Evolutionary conservation across 2,888 invertebrate species (phyloP).

Genomic region (Phyllotreta cruciferae): DNA sequence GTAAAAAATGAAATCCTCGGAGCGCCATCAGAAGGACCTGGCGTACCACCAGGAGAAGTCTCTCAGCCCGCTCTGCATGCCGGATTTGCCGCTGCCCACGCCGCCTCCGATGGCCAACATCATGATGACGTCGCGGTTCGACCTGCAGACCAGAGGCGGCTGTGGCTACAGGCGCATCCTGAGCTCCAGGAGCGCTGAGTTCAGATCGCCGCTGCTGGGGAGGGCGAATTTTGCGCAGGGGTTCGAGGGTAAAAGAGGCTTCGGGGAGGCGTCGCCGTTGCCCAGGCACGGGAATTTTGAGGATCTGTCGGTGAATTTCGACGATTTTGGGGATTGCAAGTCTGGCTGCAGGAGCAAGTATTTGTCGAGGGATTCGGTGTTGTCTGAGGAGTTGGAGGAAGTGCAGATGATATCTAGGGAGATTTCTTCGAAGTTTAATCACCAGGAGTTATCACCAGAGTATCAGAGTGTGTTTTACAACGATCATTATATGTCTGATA

Average conservation of each 20-base stretch:
- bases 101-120: conserved; percentile 60
- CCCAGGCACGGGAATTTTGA: conserved; percentile 50
- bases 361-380: conserved; percentile 52
- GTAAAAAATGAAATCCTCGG: conserved; percentile 48
- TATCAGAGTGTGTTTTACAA: conserved; percentile 53
- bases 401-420: conserved; percentile 53
- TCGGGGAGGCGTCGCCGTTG: conserved; percentile 45
- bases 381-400: conserved; percentile 56
- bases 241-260: conserved; percentile 27
- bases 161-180: conserved; percentile 53
- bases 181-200: conserved; percentile 52
- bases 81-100: conserved; percentile 57
- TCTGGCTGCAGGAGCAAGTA: conserved; percentile 48
- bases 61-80: conserved; percentile 48
- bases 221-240: conserved; percentile 32
- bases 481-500: conserved; percentile 59
- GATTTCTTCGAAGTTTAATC: conserved; percentile 39
- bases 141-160: conserved; percentile 52
- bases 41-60: conserved; percentile 38
- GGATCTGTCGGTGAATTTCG: conserved; percentile 41
- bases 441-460: conserved; percentile 46
- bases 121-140: conserved; percentile 56
- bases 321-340: conserved; percentile 40
- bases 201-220: conserved; percentile 47
- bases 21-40: conserved; percentile 37